These are phyloP conservation scores for Brachyptera risi DNA, from an alignment of 2,888 invertebrate species.

Conservation along the genomic window DNA sequence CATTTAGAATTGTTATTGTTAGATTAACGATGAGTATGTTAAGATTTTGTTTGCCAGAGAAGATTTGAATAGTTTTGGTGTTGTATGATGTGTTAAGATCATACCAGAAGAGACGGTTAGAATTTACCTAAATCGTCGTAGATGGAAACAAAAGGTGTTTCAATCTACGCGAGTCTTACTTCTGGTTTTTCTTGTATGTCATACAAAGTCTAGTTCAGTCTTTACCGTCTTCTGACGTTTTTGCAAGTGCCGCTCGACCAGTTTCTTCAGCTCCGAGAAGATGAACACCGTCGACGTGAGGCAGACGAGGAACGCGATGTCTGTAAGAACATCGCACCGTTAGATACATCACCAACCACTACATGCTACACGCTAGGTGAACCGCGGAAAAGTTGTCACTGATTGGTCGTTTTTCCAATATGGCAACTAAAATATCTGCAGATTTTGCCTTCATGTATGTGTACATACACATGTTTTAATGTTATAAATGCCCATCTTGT, in stretches of 20 bases:
- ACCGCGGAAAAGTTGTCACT: too few relatives aligned
- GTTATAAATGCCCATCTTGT: too few relatives aligned
- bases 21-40: not conserved
- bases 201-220: constrained; percentile 67
- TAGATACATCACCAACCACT: not conserved
- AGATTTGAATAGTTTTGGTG: not conserved
- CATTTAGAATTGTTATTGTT: too few relatives aligned
- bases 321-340: constrained; percentile 49
- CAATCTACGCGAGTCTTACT: constrained; percentile 32
- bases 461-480: too few relatives aligned
- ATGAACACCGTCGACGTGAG: constrained; percentile 96
- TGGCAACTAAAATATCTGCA: too few relatives aligned
- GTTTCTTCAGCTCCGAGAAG: constrained; percentile 88
- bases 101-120: not conserved
- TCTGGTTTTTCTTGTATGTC: constrained; percentile 48
- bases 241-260: constrained; percentile 70
- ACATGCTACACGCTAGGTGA: too few relatives aligned
- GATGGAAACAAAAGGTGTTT: too few relatives aligned
- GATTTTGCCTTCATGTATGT: too few relatives aligned
- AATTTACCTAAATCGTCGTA: not conserved
- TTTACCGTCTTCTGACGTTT: constrained; percentile 46
- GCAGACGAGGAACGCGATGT: constrained; percentile 83
- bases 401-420: too few relatives aligned
- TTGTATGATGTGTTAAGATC: not conserved
- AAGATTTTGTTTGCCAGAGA: not conserved